Conservation (phyloP, 2,888 invertebrate species). For the Acanthosepion pharaonis region DNA sequence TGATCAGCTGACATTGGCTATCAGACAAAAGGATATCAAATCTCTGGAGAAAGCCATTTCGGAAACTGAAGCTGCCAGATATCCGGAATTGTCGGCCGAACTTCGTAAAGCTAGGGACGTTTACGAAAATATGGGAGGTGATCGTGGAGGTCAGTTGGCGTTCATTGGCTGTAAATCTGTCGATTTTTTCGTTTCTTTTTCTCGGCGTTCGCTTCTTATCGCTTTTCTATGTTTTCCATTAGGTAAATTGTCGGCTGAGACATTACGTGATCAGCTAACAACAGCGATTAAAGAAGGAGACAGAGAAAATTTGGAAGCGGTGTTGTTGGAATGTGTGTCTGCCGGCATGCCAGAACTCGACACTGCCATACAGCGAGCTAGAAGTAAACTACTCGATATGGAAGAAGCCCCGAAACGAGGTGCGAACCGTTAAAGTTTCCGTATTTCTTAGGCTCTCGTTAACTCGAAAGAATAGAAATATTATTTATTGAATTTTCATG, state of each 20-base stretch:
- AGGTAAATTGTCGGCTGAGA: constrained; percentile 4
- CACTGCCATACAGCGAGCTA: not conserved
- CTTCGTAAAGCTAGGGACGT: not conserved
- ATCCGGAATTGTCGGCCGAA: not conserved
- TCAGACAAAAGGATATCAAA: not conserved
- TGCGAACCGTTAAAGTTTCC: not conserved
- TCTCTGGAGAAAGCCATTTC: not conserved
- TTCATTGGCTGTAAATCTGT: not conserved
- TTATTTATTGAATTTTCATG: no score
- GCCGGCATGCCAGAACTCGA: not conserved
- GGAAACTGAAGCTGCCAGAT: not conserved
- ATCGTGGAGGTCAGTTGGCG: constrained; percentile 1
- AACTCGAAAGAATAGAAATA: no score
- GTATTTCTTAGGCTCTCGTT: no score
- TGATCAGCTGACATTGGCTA: constrained; percentile 21
- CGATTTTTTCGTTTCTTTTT: not conserved
- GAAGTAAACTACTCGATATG: not conserved
- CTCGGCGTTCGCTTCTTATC: not conserved
- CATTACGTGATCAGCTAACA: not conserved
- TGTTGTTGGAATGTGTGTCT: not conserved
- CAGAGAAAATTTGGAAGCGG: not conserved
- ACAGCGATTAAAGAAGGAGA: not conserved
- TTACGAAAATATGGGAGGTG: not conserved
- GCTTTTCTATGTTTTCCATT: not conserved
- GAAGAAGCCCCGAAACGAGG: not conserved